Evolutionary conservation across 2,113 vertebrate species (phyloP), one percentile per base, ranked within the genome.

Genomic region (Ariopsis seemanni): DNA sequence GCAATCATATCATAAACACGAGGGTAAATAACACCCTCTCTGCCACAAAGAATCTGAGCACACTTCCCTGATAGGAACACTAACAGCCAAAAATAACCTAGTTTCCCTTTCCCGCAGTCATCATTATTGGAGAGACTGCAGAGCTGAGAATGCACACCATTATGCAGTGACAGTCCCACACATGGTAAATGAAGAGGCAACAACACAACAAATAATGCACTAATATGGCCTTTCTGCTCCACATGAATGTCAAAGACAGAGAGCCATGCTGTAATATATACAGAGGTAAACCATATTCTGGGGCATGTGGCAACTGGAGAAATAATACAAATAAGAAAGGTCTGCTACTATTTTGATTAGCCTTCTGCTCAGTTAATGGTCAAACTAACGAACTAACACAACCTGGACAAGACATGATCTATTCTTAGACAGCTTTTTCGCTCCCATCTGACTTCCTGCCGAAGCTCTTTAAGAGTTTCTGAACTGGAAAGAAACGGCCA

Each of bases 81-180:
- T 89, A 83, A 87, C 84, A 86, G 90, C 86, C 88, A 71, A 90
- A 90, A 89, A 90, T 91, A 91, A 91, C 90, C 90, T 85, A 89
- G 89, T 89, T 90, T 90, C 88, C 84, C 77, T 84, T 90, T 91
- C 86, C 91, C 86, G 90, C 91, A 89, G 89, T 90, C 89, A 90
- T 91, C 89, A 91, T 90, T 88, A 92, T 87, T 89, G 90, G 74
- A 90, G 87, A 85, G 88, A 90, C 86, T 87, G 89, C 85, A 87
- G 90, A 83, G 88, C 86, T 86, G 83, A 88, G 90, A 92, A 90
- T 89, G 78, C 85, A 88, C 89, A 85, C 89, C 89, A 91, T 91
- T 91, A 91, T 87, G 89, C 88, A 85, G 67, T 89, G 89, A 89
- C 89, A 90, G 88, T 85, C 81, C 85, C 85, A 86, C 89, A 34